Evolutionary conservation across 2,888 invertebrate species (phyloP).

Genomic region (Thecophora atra): DNA sequence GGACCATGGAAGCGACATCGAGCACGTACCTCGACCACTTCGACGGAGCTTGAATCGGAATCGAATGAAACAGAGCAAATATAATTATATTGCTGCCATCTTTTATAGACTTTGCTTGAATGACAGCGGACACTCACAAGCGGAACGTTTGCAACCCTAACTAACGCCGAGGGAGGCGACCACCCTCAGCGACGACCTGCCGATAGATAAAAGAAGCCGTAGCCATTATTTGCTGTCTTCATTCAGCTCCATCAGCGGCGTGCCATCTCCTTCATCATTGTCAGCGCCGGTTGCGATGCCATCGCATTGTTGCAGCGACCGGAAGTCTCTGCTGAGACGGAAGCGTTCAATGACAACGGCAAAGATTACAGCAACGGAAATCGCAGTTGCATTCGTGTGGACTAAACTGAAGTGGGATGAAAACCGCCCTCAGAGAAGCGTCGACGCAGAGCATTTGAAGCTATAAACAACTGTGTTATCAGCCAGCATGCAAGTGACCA

Average conservation of each 20-base stretch:
- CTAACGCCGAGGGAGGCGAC: neutral
- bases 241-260: neutral
- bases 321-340: constrained; percentile 35
- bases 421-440: neutral
- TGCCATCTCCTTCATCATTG: neutral
- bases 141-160: neutral
- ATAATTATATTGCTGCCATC: constrained; percentile 40
- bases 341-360: constrained; percentile 34
- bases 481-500: constrained; percentile 29
- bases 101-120: constrained; percentile 30
- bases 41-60: neutral
- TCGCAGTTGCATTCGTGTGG: constrained; percentile 16
- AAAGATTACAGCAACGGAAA: constrained; percentile 35
- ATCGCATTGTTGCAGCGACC: constrained; percentile 16
- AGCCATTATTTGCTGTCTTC: constrained; percentile 33
- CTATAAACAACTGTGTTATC: constrained; percentile 35
- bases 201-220: neutral
- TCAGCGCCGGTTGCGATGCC: neutral
- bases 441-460: neutral
- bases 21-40: neutral
- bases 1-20: neutral
- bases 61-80: constrained; percentile 36
- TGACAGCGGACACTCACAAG: neutral
- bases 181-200: neutral
- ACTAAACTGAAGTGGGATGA: neutral